A percentile compares a stretch with the other conserved stretches of the same genome.
These are phyloP conservation scores for Oncorhynchus kisutch DNA, from an alignment of 2,113 vertebrate species.

Conservation along the genomic window DNA sequence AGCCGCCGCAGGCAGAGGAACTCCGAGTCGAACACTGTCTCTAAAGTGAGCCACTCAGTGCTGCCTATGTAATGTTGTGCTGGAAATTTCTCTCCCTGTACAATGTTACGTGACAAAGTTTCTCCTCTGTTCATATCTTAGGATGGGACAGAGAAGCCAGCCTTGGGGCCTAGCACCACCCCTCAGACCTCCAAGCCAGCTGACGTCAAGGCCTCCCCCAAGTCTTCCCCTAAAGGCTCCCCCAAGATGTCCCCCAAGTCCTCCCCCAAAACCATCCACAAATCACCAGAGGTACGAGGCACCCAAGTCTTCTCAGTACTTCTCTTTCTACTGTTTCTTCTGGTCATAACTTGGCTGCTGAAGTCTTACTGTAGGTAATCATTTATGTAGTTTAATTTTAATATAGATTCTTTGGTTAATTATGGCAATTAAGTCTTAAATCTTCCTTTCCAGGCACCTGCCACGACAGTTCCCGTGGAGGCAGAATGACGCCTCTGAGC, in stretches of 20 bases:
- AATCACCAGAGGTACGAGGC: constrained; percentile 54
- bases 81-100: too few relatives aligned
- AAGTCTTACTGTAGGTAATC: not conserved
- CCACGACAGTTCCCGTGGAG: constrained; percentile 43
- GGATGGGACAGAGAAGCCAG: constrained; percentile 69
- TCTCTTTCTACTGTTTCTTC: not conserved
- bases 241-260: constrained; percentile 50
- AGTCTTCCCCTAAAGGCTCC: constrained; percentile 43
- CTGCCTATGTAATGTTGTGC: too few relatives aligned
- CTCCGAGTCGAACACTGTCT: constrained; percentile 72
- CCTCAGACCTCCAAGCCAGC: constrained; percentile 51
- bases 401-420: too few relatives aligned
- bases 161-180: constrained; percentile 62
- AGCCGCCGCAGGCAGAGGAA: constrained; percentile 80
- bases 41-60: constrained; percentile 68
- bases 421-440: too few relatives aligned
- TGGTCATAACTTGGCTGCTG: not conserved
- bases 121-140: constrained; percentile 20
- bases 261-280: constrained; percentile 34
- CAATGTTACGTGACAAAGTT: not conserved
- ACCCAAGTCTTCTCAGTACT: not conserved
- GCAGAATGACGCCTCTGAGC: constrained; percentile 55
- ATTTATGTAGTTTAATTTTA: too few relatives aligned
- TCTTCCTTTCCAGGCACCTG: constrained; percentile 32
- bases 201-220: constrained; percentile 50